phyloP scores from a whole-genome alignment of 2,888 invertebrate species.

The Lutraria lutraria region DNA sequence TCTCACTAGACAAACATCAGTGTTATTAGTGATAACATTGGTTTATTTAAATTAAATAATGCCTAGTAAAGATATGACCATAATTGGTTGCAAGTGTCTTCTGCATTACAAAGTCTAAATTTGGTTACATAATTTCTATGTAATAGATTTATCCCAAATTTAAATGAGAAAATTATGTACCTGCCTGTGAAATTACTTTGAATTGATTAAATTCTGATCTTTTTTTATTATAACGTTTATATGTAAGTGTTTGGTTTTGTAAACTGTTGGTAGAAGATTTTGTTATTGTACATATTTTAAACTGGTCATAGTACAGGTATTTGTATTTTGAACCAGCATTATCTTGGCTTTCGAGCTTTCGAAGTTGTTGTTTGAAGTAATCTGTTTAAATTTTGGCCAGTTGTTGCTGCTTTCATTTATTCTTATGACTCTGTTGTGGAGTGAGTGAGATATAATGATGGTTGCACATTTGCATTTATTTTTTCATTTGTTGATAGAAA shows the following conservation, averaged over 20 bases:
- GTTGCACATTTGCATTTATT: background rate
- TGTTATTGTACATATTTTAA: slow-evolving; percentile 16
- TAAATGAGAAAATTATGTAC: background rate
- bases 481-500: background rate
- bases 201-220: background rate
- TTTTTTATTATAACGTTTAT: background rate
- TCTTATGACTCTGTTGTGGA: background rate
- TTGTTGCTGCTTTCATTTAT: background rate
- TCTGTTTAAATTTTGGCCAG: background rate
- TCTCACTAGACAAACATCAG: background rate
- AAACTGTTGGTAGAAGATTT: background rate
- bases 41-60: background rate
- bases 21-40: background rate
- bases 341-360: background rate
- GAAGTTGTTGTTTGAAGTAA: background rate
- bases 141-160: background rate
- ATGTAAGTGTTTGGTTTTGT: background rate
- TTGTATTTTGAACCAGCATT: slow-evolving; percentile 9
- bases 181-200: background rate
- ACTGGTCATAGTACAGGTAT: background rate
- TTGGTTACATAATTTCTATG: background rate
- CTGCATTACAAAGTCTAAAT: background rate
- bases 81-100: too few relatives aligned
- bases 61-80: background rate
- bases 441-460: background rate